phyloP scores from a whole-genome alignment of 2,888 invertebrate species.

The Biston betularia region DNA sequence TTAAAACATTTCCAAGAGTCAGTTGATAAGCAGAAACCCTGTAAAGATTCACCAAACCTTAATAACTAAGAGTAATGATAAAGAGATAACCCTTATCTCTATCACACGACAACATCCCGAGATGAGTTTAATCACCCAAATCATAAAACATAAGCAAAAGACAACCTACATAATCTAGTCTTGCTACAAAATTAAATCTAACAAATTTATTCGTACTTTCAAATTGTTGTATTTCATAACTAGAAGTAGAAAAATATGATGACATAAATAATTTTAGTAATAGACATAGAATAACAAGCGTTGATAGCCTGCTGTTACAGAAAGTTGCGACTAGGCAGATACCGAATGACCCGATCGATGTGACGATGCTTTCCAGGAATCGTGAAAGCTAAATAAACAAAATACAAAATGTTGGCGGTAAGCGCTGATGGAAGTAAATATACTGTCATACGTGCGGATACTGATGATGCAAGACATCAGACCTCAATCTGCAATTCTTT shows the following conservation, averaged over 20 bases:
- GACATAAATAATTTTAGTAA: conserved; percentile 20
- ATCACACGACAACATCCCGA: conserved; percentile 25
- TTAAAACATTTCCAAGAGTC: background rate
- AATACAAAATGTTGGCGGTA: conserved; percentile 50
- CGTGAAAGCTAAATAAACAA: conserved; percentile 63
- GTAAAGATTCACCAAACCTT: background rate
- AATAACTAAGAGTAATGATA: conserved; percentile 6
- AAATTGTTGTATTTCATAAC: conserved; percentile 6
- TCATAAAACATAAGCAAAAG: conserved; percentile 11
- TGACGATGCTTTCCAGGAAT: conserved; percentile 68
- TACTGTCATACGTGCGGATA: conserved; percentile 47
- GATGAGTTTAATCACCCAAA: conserved; percentile 28
- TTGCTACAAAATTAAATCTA: background rate
- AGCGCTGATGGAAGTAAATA: conserved; percentile 63
- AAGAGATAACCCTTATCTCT: conserved; percentile 32
- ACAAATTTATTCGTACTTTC: background rate
- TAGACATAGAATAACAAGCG: conserved; percentile 21
- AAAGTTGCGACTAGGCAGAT: conserved; percentile 42
- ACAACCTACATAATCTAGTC: conserved; percentile 8
- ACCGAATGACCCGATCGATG: conserved; percentile 34
- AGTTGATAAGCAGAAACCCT: conserved; percentile 1
- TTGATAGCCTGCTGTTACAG: conserved; percentile 34
- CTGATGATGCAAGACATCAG: conserved; percentile 60
- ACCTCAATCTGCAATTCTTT: conserved; percentile 48
- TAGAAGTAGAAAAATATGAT: conserved; percentile 13